Percentiles rank a stretch among this genome's conserved stretches.
Evolutionary conservation across 2,888 invertebrate genomes (phyloP).

Genomic region (Trissolcus brochymenae): DNA sequence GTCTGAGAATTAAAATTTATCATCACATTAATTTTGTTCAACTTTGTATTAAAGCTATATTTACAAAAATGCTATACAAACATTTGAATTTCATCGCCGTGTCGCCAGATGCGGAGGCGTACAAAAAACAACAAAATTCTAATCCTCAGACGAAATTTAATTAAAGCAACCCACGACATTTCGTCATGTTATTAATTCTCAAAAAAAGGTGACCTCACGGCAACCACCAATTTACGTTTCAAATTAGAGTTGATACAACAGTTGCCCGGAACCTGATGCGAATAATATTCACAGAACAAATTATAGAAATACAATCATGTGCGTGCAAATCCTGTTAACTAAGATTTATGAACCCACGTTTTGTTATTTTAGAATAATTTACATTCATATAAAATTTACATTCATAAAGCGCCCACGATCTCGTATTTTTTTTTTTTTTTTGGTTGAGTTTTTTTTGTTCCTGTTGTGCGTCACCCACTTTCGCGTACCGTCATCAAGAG

Average conservation of each 20-base stretch:
- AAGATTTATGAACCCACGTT: conserved; percentile 24
- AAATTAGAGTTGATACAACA: conserved; percentile 1
- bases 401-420: conserved; percentile 19
- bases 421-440: conserved; percentile 22
- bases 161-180: conserved; percentile 32
- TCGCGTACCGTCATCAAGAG: conserved; percentile 18
- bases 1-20: conserved; percentile 12
- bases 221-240: conserved; percentile 26
- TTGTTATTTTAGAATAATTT: conserved; percentile 24
- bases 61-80: conserved; percentile 22
- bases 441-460: not conserved
- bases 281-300: conserved; percentile 11
- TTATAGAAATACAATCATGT: conserved; percentile 5
- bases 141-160: conserved; percentile 45
- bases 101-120: conserved; percentile 36
- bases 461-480: conserved; percentile 17
- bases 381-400: conserved; percentile 36
- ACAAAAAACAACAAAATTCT: conserved; percentile 45
- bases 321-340: conserved; percentile 9
- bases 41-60: conserved; percentile 31
- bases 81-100: conserved; percentile 46
- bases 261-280: conserved; percentile 3
- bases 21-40: conserved; percentile 12
- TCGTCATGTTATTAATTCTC: conserved; percentile 30
- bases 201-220: conserved; percentile 13